Base-by-base conservation (phyloP, 2,888 invertebrate genomes). In the Hypena proboscidalis region DNA sequence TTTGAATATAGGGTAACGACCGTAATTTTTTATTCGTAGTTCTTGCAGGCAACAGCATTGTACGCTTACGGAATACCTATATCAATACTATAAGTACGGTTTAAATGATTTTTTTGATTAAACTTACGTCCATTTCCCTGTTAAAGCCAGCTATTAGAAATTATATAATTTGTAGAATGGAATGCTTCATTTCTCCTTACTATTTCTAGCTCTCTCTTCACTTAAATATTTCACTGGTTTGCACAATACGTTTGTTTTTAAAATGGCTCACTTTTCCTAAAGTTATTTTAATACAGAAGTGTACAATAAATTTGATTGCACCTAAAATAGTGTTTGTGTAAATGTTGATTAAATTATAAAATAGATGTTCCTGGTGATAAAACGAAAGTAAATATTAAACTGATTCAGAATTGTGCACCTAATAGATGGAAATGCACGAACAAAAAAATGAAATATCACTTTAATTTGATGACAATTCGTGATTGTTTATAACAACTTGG, bases 191-290 rank as follows among this genome's bases (percentile, higher is more conserved):
- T 83, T 85, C 86, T 90, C 82, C 82, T 88, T 77, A 83, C 85
- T 89, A 74, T 86, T 82, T 85, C 82, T 89, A 86, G 84, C 76
- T 79, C 78, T 82, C 75, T 90, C 75, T 85, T 86, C 89, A 90
- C 89, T 81, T 82, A 74, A 83, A 83, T 83, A 80, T 87, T 85
- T 90, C 88, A 90, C 90, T 83, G 80, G 83, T 80, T 77, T 87
- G 90, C 90, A 90, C 90, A 85, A 83, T 82, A 85, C 73, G 78
- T 86, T 88, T 85, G 76, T 88, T 88, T 82, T 86, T 89, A 90
- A 90, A 90, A 90, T 90, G 90, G 90, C 90, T 90, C 90, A 90
- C 90, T 89, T 90, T 90, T 90, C 89, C 88, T 88, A 74, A 83
- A 81, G 72, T 75, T 75, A 67, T 69, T 77, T 76, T 68, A 68